These are phyloP conservation scores for Dendroctonus valens DNA, from an alignment of 1,140 invertebrate genomes.

Conservation along the genomic window DNA sequence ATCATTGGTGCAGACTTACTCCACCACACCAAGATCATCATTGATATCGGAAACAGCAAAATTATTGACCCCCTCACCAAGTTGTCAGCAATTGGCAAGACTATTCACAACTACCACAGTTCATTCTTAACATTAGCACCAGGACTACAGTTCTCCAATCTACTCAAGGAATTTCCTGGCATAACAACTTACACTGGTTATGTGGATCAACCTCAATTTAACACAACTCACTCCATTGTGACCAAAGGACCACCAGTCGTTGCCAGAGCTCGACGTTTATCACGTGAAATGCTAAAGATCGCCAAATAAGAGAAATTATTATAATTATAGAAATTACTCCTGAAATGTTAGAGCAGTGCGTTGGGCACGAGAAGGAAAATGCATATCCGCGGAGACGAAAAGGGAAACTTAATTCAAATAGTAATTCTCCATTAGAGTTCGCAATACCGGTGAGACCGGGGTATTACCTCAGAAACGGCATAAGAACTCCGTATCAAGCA, in stretches of 20 bases:
- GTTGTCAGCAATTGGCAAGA: background rate
- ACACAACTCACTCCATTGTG: background rate
- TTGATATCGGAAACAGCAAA: constrained; percentile 1
- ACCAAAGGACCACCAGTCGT: too few relatives aligned
- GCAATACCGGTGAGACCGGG: too few relatives aligned
- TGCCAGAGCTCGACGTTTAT: background rate
- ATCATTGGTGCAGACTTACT: constrained; percentile 36
- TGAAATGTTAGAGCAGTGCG: too few relatives aligned
- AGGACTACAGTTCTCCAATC: constrained; percentile 4
- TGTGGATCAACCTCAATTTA: background rate
- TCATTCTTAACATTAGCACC: background rate
- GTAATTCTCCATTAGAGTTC: too few relatives aligned
- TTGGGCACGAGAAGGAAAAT: too few relatives aligned
- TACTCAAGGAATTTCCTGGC: background rate
- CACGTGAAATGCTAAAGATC: background rate
- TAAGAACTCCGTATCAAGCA: too few relatives aligned
- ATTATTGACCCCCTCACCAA: background rate
- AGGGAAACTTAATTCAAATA: too few relatives aligned
- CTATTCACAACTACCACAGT: background rate
- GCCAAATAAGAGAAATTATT: too few relatives aligned
- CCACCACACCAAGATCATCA: constrained; percentile 1
- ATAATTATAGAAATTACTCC: too few relatives aligned
- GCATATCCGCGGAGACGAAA: too few relatives aligned
- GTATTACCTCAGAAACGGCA: too few relatives aligned
- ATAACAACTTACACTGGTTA: background rate